A percentile compares a stretch with the other conserved stretches of the same genome.
Conservation (phyloP, 2,113 vertebrate genomes). For the Hemiscyllium ocellatum region DNA sequence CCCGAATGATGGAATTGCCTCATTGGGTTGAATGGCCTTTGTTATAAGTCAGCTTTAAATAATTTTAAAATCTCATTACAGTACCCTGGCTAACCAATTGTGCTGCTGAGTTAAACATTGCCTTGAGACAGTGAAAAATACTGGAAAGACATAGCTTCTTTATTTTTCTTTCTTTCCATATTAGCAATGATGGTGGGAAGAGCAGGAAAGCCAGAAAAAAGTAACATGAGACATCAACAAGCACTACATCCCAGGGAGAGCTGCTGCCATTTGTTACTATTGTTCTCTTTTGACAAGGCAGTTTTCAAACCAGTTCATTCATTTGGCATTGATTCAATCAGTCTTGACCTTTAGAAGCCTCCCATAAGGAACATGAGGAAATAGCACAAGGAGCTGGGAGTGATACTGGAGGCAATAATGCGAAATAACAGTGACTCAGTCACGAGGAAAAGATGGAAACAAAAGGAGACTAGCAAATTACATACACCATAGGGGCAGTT, state of each 20-base stretch:
- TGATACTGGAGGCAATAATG: not conserved
- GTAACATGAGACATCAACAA: not conserved
- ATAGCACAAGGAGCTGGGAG: not conserved
- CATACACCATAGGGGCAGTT: not conserved
- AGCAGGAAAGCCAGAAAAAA: not conserved
- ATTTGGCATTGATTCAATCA: not conserved
- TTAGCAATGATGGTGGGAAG: not conserved
- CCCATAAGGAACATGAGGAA: not conserved
- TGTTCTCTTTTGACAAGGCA: not conserved
- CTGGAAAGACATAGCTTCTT: not conserved
- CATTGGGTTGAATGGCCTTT: not conserved
- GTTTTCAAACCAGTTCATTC: not conserved
- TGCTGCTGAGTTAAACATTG: no score
- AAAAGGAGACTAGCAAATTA: not conserved
- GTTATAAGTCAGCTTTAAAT: not conserved
- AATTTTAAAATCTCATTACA: not conserved
- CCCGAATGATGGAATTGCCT: no score
- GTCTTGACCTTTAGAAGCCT: not conserved
- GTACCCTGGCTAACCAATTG: no score
- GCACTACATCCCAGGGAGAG: not conserved
- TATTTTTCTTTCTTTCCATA: not conserved
- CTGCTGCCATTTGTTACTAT: not conserved
- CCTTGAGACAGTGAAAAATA: not conserved
- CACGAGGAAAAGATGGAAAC: not conserved
- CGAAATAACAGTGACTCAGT: not conserved